A percentile compares a stretch with the other conserved stretches of the same genome.
Conservation (phyloP, 2,888 invertebrate species). For the Oeneis ivallda region DNA sequence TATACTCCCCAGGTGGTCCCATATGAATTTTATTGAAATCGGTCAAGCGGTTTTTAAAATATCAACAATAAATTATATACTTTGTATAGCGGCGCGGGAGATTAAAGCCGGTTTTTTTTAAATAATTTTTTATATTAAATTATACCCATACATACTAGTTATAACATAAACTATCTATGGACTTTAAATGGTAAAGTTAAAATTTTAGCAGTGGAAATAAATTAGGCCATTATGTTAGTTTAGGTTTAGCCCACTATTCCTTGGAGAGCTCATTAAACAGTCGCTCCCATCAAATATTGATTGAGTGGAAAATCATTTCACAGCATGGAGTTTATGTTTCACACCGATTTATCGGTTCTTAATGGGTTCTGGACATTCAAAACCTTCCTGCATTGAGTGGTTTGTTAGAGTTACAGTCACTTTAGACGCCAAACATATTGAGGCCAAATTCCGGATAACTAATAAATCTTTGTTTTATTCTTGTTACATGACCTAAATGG, state of each 20-base stretch:
- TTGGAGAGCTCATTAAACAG: slow-evolving; percentile 4
- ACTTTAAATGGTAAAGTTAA: no score
- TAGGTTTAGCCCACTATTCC: background rate
- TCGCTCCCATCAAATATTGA: slow-evolving; percentile 5
- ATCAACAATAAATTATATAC: no score
- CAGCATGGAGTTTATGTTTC: background rate
- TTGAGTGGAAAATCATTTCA: background rate
- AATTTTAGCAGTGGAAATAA: background rate
- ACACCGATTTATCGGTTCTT: background rate
- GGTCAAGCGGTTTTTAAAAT: no score
- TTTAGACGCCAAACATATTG: background rate
- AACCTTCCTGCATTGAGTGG: background rate
- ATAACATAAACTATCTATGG: no score
- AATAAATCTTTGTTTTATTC: slow-evolving; percentile 9
- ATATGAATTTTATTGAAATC: no score
- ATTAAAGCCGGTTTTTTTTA: no score
- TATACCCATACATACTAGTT: no score
- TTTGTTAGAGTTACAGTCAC: background rate
- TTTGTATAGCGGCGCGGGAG: no score
- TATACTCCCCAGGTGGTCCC: no score
- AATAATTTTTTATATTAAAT: no score
- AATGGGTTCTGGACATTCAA: background rate
- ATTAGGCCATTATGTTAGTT: background rate
- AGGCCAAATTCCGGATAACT: background rate
- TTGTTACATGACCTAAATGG: slow-evolving; percentile 8